Conservation (phyloP, 2,888 invertebrate genomes). For the Cheilosia vernalis region DNA sequence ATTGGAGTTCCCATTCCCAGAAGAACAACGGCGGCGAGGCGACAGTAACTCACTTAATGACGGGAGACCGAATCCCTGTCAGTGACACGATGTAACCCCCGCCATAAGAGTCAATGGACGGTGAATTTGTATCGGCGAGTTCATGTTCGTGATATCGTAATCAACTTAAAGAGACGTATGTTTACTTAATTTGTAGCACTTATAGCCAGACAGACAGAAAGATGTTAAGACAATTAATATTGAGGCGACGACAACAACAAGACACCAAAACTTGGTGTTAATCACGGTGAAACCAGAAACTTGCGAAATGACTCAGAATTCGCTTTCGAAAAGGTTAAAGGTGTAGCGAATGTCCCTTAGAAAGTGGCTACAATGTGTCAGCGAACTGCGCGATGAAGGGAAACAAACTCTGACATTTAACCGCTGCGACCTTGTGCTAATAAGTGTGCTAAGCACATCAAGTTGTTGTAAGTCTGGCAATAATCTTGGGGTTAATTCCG, state of each 20-base stretch:
- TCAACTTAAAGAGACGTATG: slow-evolving; percentile 30
- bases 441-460: no score
- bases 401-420: no score
- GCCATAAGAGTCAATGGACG: slow-evolving; percentile 62
- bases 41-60: slow-evolving; percentile 48
- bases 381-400: no score
- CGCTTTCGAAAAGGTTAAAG: no score
- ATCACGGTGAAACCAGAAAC: slow-evolving; percentile 11
- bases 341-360: no score
- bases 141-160: slow-evolving; percentile 52
- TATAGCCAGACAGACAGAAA: slow-evolving; percentile 20
- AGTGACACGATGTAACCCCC: slow-evolving; percentile 52
- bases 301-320: background rate
- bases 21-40: background rate
- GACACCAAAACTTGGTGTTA: slow-evolving; percentile 1
- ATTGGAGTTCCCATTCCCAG: background rate
- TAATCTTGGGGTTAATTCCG: no score
- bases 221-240: slow-evolving; percentile 44
- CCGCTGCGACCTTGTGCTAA: no score
- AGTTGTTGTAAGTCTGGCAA: no score
- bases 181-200: slow-evolving; percentile 21
- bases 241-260: slow-evolving; percentile 8
- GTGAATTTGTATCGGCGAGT: slow-evolving; percentile 50
- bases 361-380: no score
- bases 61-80: slow-evolving; percentile 41